phyloP scores from a whole-genome alignment of 2,113 vertebrate species.

The Apaloderma vittatum region DNA sequence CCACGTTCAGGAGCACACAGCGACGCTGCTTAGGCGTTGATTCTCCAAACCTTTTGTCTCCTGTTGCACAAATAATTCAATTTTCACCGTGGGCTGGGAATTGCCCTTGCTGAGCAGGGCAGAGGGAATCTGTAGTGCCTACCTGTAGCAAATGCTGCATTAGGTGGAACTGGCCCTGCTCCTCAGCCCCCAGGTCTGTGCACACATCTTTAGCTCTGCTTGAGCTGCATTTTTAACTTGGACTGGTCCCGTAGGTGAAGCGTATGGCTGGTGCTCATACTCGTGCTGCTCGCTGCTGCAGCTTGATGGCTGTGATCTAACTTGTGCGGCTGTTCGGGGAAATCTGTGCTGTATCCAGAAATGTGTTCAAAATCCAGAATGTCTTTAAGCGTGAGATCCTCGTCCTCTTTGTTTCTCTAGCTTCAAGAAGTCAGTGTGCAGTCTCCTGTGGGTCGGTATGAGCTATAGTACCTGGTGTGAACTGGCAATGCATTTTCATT shows the following conservation, averaged over 20 bases:
- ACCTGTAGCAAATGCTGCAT: not conserved
- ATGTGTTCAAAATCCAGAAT: not conserved
- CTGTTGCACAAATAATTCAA: accelerated
- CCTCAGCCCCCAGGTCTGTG: not conserved
- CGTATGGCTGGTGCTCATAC: not conserved
- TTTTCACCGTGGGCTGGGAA: not conserved
- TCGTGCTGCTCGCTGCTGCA: not conserved
- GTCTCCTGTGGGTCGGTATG: accelerated
- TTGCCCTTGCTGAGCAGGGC: not conserved
- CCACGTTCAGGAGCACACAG: not conserved
- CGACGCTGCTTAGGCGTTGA: not conserved
- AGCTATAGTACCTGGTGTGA: not conserved
- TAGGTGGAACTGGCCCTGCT: not conserved
- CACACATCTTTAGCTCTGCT: not conserved
- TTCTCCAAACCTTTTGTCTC: not conserved
- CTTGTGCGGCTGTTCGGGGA: not conserved
- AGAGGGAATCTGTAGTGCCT: not conserved
- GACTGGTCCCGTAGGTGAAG: not conserved
- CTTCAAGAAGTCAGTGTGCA: not conserved
- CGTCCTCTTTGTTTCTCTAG: not conserved
- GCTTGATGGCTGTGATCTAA: not conserved
- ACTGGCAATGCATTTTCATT: not conserved
- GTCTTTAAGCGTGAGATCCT: not conserved
- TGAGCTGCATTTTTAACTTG: not conserved
- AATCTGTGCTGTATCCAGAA: not conserved